Percentiles rank a stretch among this genome's conserved stretches.
Evolutionary conservation across 2,888 invertebrate species (phyloP).

Genomic region (Synanthedon vespiformis): DNA sequence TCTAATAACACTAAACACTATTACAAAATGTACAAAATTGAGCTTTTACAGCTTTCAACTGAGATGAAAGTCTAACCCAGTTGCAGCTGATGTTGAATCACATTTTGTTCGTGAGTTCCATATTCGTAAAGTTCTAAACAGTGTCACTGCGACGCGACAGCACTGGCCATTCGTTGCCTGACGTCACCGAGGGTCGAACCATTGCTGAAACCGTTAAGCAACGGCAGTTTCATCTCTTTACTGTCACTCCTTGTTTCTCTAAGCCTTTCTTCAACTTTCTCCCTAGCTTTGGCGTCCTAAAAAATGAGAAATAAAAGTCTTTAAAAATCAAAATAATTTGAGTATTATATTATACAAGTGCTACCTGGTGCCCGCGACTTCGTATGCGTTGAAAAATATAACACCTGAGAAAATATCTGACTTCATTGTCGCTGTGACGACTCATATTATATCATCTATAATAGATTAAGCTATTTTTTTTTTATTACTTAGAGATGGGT

Average conservation of each 20-base stretch:
- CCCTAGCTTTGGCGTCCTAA: conserved; percentile 30
- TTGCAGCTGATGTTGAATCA: not conserved
- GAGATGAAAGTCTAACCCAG: not conserved
- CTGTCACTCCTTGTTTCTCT: conserved; percentile 18
- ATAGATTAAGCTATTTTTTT: too few species aligned
- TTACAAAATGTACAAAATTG: conserved; percentile 23
- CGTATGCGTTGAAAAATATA: too few species aligned
- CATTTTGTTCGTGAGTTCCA: not conserved
- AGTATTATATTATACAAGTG: too few species aligned
- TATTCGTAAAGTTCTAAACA: not conserved
- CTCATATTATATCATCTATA: too few species aligned
- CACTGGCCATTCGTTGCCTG: conserved; percentile 57
- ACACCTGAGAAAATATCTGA: too few species aligned
- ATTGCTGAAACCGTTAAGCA: conserved; percentile 57
- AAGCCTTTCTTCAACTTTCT: conserved; percentile 22
- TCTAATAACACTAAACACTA: conserved; percentile 25
- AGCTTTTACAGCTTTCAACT: conserved; percentile 18
- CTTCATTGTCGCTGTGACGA: too few species aligned
- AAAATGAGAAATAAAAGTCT: conserved; percentile 2
- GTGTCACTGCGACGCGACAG: conserved; percentile 55
- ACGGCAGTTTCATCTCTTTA: conserved; percentile 45
- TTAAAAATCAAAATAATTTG: too few species aligned
- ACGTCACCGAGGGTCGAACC: conserved; percentile 50
- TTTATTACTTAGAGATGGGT: too few species aligned
- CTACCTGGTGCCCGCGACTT: too few species aligned